These are phyloP conservation scores for Crypturellus undulatus DNA, from an alignment of 2,113 vertebrate species.

Conservation along the genomic window DNA sequence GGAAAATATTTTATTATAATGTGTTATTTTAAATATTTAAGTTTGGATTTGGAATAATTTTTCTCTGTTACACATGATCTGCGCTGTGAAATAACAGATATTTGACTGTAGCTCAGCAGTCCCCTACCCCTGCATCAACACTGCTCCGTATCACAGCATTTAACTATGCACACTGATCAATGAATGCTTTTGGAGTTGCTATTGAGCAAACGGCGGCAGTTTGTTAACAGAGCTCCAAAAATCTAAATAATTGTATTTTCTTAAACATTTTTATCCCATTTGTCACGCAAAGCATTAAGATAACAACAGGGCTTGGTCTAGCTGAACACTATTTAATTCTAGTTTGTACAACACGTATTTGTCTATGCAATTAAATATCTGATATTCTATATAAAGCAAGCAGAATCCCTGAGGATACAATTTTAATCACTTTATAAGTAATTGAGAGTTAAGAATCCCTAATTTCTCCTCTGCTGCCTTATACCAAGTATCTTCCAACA, in stretches of 20 bases:
- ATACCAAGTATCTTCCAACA: background rate
- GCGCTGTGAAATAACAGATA: background rate
- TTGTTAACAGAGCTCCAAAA: background rate
- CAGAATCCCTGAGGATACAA: background rate
- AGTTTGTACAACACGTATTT: background rate
- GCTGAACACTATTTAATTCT: background rate
- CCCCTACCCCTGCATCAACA: background rate
- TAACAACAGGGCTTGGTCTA: background rate
- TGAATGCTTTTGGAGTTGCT: background rate
- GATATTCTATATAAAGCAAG: background rate
- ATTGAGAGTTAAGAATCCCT: background rate
- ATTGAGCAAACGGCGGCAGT: background rate
- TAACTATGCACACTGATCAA: background rate
- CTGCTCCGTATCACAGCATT: background rate
- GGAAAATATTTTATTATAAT: background rate
- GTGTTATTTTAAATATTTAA: background rate
- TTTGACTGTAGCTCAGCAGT: background rate
- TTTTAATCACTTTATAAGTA: background rate
- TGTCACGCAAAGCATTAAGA: background rate
- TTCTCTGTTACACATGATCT: background rate
- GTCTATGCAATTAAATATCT: background rate
- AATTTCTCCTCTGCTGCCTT: background rate
- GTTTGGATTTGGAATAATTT: background rate
- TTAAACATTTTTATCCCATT: background rate
- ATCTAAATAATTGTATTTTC: background rate